phyloP scores from a whole-genome alignment of 2,888 invertebrate genomes.

The Pachydiplax longipennis region DNA sequence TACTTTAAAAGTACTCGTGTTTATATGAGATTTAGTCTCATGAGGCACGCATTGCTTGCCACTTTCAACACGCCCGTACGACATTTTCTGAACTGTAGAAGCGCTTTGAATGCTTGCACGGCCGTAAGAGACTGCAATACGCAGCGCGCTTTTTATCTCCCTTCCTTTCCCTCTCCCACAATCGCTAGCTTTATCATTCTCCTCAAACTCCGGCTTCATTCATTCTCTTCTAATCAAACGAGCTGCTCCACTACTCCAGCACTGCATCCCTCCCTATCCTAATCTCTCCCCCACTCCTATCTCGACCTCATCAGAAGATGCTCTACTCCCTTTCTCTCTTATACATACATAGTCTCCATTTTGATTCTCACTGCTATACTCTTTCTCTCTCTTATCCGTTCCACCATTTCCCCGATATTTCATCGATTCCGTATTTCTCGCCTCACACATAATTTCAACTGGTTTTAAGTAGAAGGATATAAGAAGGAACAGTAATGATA shows the following conservation, averaged over 20 bases:
- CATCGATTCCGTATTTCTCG: no score
- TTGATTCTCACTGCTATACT: neutral
- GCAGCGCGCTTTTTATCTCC: no score
- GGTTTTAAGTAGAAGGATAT: no score
- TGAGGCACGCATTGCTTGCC: no score
- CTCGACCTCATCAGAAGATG: neutral
- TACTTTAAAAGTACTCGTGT: no score
- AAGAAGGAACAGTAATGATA: no score
- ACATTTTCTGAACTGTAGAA: no score
- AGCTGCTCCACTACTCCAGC: neutral
- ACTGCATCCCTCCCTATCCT: neutral
- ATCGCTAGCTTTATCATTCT: neutral
- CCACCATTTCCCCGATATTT: neutral
- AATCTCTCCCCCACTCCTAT: neutral
- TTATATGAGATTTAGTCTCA: no score
- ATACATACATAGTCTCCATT: neutral
- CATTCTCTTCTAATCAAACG: conserved; percentile 1
- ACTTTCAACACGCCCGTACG: no score
- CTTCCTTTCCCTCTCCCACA: neutral
- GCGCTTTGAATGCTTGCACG: no score
- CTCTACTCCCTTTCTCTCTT: neutral
- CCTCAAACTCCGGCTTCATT: neutral
- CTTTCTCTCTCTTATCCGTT: neutral
- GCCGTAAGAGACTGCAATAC: no score
- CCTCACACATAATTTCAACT: no score